A percentile compares a stretch with the other conserved stretches of the same genome.
Conservation (phyloP, 2,797 vertebrate genomes). For the Chaunax sp. region DNA sequence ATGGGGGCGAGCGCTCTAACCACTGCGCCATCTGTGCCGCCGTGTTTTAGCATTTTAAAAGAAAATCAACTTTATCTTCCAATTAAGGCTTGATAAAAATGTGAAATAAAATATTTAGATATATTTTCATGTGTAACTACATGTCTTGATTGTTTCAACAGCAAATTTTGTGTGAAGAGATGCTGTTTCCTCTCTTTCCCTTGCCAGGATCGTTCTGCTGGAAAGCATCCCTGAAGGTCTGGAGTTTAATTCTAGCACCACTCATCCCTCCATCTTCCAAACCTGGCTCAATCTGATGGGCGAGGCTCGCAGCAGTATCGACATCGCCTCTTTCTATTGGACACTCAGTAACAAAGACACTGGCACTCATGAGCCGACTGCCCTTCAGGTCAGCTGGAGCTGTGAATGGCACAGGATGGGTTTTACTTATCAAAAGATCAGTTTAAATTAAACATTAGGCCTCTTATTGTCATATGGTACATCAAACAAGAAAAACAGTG, state of each 20-base stretch:
- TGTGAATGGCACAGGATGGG: neutral
- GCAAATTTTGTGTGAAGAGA: too few relatives aligned
- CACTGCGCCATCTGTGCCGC: too few relatives aligned
- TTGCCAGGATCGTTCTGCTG: conserved; percentile 84
- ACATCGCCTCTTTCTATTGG: conserved; percentile 98
- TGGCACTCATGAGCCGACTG: conserved; percentile 83
- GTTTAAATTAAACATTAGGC: neutral
- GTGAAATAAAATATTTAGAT: too few relatives aligned
- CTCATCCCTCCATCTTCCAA: conserved; percentile 84
- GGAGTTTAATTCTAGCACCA: conserved; percentile 80
- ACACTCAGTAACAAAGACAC: conserved; percentile 91
- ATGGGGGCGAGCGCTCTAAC: too few relatives aligned
- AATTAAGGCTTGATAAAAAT: too few relatives aligned
- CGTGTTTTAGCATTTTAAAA: too few relatives aligned
- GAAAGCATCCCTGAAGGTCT: conserved; percentile 93
- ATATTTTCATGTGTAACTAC: too few relatives aligned
- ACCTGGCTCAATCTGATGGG: conserved; percentile 86
- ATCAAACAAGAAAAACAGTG: neutral
- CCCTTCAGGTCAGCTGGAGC: conserved; percentile 81
- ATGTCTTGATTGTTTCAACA: too few relatives aligned
- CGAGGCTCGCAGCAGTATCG: conserved; percentile 82
- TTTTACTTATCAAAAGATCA: neutral
- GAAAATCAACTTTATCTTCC: too few relatives aligned
- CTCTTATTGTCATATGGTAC: neutral
- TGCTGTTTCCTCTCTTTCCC: neutral